Conservation (phyloP, 2,113 vertebrate genomes). For the Cathartes aura region DNA sequence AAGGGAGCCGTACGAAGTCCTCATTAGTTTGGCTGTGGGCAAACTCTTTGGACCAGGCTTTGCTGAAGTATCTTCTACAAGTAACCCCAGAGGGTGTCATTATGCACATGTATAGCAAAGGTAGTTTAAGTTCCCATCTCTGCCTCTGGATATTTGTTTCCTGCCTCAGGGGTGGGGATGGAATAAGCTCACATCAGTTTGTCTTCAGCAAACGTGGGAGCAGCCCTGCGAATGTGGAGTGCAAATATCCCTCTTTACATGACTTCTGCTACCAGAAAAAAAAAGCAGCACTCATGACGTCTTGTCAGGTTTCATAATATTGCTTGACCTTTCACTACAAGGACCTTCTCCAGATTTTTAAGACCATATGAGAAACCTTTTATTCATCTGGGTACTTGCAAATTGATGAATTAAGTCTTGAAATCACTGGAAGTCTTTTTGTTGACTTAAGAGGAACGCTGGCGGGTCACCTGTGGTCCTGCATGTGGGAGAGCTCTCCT, state of each 20-base stretch:
- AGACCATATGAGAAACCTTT: background rate
- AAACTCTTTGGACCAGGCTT: background rate
- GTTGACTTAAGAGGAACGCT: background rate
- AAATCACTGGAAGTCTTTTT: background rate
- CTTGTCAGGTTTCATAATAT: background rate
- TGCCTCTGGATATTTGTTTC: background rate
- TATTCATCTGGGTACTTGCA: background rate
- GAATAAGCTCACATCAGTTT: background rate
- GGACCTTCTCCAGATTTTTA: background rate
- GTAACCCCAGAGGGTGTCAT: background rate
- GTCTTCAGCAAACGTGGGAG: background rate
- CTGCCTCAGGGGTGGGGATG: background rate
- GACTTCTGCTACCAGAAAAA: background rate
- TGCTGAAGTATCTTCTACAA: background rate
- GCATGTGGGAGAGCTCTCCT: background rate
- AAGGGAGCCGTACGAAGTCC: background rate
- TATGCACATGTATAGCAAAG: background rate
- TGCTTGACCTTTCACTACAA: background rate
- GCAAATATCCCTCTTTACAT: background rate
- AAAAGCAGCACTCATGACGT: rapidly evolving
- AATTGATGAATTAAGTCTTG: background rate
- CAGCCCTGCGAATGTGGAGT: background rate
- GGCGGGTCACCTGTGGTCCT: background rate
- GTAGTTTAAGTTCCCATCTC: background rate
- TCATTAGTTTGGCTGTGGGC: background rate